Percentiles rank a stretch among this genome's conserved stretches.
These are phyloP conservation scores for Silurus meridionalis DNA, from an alignment of 2,113 vertebrate genomes.

Conservation along the genomic window DNA sequence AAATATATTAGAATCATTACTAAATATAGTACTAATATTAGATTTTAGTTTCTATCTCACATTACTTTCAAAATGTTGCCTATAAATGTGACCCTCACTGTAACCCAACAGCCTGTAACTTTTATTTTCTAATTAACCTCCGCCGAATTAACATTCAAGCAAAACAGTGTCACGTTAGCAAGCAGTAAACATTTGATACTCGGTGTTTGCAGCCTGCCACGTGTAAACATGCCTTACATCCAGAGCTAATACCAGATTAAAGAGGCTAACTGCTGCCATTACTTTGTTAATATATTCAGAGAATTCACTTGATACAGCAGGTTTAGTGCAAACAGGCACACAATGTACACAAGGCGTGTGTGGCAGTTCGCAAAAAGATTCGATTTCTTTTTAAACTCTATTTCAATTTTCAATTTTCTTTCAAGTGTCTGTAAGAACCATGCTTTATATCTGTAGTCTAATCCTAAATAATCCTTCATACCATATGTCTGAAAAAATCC, in stretches of 20 bases:
- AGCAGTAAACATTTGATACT: slow-evolving; percentile 9
- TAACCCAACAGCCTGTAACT: background rate
- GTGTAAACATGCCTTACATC: background rate
- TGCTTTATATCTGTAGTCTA: background rate
- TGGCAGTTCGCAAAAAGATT: background rate
- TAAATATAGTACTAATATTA: too few species aligned
- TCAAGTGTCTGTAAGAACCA: background rate
- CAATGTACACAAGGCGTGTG: background rate
- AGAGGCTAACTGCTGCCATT: background rate
- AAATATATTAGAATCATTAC: background rate
- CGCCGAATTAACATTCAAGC: background rate
- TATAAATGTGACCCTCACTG: background rate
- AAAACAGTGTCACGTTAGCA: background rate
- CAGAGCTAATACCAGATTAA: slow-evolving; percentile 14
- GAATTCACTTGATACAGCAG: background rate
- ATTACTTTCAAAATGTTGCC: background rate
- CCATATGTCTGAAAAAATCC: background rate
- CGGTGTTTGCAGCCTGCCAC: background rate
- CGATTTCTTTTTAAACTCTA: background rate
- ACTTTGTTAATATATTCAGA: background rate
- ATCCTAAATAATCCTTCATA: background rate
- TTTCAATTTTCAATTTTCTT: background rate
- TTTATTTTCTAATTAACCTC: background rate
- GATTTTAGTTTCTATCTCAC: background rate
- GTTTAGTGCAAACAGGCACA: background rate